These are phyloP conservation scores for Neodiprion lecontei DNA, from an alignment of 1,140 invertebrate genomes.

Conservation along the genomic window DNA sequence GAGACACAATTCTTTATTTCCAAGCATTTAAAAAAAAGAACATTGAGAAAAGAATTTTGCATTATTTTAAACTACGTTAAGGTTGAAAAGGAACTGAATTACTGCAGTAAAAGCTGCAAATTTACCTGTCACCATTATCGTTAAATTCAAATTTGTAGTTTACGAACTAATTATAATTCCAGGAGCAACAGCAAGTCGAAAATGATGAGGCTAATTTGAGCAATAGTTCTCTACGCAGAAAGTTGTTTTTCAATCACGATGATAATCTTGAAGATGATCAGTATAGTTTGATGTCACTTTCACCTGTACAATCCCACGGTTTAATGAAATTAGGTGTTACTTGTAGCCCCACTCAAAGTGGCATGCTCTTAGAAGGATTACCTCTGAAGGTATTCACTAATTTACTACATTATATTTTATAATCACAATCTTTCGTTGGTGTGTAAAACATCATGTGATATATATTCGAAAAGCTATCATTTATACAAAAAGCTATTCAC, in stretches of 20 bases:
- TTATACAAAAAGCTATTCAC: too few species aligned
- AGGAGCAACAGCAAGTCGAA: constrained; percentile 52
- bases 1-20: too few species aligned
- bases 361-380: constrained; percentile 47
- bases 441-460: too few species aligned
- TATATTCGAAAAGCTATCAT: too few species aligned
- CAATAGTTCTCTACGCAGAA: constrained; percentile 54
- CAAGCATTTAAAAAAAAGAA: too few species aligned
- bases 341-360: constrained; percentile 51
- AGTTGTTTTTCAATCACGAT: constrained; percentile 53
- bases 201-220: constrained; percentile 49
- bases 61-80: too few species aligned
- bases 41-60: too few species aligned
- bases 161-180: neutral
- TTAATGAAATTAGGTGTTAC: constrained; percentile 25
- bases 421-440: constrained; percentile 6
- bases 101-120: too few species aligned
- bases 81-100: too few species aligned
- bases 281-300: constrained; percentile 34
- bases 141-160: too few species aligned
- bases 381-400: constrained; percentile 42
- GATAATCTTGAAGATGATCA: constrained; percentile 43
- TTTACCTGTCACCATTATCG: too few species aligned
- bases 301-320: constrained; percentile 38
- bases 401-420: constrained; percentile 16